Evolutionary conservation across 2,888 invertebrate genomes (phyloP), one percentile per base, ranked within the genome.

Genomic region (Oscheius sp.): DNA sequence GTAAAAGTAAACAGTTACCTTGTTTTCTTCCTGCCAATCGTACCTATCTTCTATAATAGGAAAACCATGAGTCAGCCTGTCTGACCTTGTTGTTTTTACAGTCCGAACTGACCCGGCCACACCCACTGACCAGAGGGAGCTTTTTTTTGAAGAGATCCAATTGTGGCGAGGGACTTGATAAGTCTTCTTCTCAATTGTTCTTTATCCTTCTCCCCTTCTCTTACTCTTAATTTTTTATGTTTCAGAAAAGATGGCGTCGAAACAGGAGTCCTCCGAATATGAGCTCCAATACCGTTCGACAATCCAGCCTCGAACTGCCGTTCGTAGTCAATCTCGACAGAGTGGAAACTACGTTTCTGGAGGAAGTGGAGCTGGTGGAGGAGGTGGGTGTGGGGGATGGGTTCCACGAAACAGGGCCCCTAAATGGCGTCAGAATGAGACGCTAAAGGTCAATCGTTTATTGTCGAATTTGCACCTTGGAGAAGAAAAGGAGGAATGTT

Each of bases 201-300:
- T 62, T 38, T 62, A 50, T 24, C 22, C 36, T 63, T 36, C 57
- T 44, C 44, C 22, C 45, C 57, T 57, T 30, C 51, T 32, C 47
- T 50, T 28, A 56, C 32, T n/a, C 50, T 51, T 38, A 14, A 26
- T n/a, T n/a, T n/a, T n/a, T n/a, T n/a, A n/a, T n/a, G n/a, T n/a
- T n/a, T n/a, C n/a, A n/a, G n/a, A n/a, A n/a, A n/a, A n/a, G 28
- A 68, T 50, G 54, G n/a, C 26, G 57, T 59, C 65, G 54, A 71
- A 72, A 63, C 74, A 76, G 67, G 74, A 74, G 49, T 72, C 73
- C 24, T 72, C 73, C 47, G 82, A 82, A 14, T 81, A 75, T 63
- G 83, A 84, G 74, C 71, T 78, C 64, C 74, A 77, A 51, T 84
- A 84, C 71, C 75, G 82, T 32, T 82, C 84, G n/a, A 82, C 82